These are phyloP conservation scores for Drosophila miranda DNA, from an alignment of 1,140 invertebrate genomes.

Conservation along the genomic window DNA sequence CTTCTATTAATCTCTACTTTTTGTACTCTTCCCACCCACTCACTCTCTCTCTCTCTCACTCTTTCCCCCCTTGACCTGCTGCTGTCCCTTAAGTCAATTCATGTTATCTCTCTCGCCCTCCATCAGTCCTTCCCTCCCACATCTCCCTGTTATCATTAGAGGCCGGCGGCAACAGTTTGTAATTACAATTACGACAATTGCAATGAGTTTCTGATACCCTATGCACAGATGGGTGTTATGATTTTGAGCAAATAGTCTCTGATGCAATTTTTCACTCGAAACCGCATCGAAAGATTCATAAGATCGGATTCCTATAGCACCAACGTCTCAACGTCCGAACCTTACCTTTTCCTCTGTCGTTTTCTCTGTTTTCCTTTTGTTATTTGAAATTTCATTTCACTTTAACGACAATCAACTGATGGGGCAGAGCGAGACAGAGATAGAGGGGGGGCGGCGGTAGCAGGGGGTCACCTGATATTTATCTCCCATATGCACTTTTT, in stretches of 20 bases:
- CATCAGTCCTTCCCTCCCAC: too few species aligned
- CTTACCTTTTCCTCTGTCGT: slow-evolving; percentile 1
- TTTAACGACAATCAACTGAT: slow-evolving; percentile 41
- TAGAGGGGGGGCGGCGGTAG: too few species aligned
- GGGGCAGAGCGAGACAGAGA: background rate
- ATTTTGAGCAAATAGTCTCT: too few species aligned
- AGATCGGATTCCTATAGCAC: too few species aligned
- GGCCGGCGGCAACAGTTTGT: slow-evolving; percentile 33
- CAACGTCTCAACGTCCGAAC: too few species aligned
- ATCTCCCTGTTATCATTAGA: slow-evolving; percentile 13
- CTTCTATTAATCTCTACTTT: background rate
- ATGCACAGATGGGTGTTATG: too few species aligned
- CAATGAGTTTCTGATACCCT: slow-evolving; percentile 19
- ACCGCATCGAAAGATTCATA: too few species aligned
- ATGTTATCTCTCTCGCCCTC: background rate
- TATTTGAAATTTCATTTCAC: slow-evolving; percentile 53
- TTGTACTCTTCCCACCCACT: background rate
- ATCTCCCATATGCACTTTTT: slow-evolving; percentile 66
- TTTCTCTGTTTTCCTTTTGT: slow-evolving; percentile 11
- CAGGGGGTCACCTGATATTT: slow-evolving; percentile 66
- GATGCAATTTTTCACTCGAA: too few species aligned
- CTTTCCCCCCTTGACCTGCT: too few species aligned
- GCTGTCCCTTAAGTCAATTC: slow-evolving; percentile 15
- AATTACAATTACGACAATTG: slow-evolving; percentile 54
- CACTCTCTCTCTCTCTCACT: too few species aligned